Percentiles rank a stretch among this genome's conserved stretches.
These are phyloP conservation scores for Ranitomeya variabilis DNA, from an alignment of 2,113 vertebrate genomes.

Conservation along the genomic window DNA sequence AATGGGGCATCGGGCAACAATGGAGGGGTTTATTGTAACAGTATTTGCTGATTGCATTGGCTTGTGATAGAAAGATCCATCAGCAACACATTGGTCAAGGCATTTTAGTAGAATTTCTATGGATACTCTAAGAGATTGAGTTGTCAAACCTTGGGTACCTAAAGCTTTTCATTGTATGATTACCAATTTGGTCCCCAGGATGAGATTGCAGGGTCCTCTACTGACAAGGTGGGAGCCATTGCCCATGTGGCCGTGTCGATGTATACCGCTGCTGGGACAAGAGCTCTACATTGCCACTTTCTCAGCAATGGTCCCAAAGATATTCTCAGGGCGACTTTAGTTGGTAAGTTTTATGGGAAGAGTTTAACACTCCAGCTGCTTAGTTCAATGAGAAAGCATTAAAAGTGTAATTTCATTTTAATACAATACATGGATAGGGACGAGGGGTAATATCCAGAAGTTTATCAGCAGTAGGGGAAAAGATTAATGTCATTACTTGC, in stretches of 20 bases:
- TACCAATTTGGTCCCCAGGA: background rate
- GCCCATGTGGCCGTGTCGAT: background rate
- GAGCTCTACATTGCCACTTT: background rate
- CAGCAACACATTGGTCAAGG: background rate
- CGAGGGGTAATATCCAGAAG: background rate
- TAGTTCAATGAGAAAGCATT: background rate
- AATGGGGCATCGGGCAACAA: background rate
- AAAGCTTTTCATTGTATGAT: background rate
- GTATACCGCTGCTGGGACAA: background rate
- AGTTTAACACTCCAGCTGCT: background rate
- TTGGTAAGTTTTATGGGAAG: background rate
- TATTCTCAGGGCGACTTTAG: background rate
- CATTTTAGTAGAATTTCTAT: background rate
- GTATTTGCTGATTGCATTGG: background rate
- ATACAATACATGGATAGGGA: background rate
- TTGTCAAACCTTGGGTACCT: background rate
- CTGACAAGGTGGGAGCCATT: background rate
- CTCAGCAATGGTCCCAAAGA: background rate
- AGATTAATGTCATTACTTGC: too few relatives aligned
- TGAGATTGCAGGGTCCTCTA: background rate
- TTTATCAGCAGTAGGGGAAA: background rate
- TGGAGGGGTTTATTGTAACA: background rate
- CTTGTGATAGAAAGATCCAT: background rate
- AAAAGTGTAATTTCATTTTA: background rate
- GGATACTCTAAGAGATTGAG: background rate